Conservation (phyloP, 2,113 vertebrate species). For the Columba livia region DNA sequence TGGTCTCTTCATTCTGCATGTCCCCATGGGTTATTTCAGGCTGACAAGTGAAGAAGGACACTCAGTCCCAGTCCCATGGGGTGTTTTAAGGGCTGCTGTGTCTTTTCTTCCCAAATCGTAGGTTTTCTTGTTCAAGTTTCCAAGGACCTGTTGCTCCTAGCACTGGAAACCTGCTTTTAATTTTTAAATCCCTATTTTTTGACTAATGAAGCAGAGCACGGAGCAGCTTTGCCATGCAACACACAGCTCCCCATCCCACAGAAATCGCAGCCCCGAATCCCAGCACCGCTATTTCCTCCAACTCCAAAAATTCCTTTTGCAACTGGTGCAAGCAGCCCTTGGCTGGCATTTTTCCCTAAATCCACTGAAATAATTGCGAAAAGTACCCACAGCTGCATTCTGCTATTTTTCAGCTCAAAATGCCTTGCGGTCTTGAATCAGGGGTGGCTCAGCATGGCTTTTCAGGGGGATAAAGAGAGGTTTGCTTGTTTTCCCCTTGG, state of each 20-base stretch:
- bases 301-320: constrained; percentile 34
- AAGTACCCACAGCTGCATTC: constrained; percentile 27
- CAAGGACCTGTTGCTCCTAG: neutral
- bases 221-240: neutral
- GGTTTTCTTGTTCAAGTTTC: neutral
- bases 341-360: constrained; percentile 8
- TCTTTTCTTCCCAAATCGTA: neutral
- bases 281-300: neutral
- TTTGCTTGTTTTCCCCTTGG: neutral
- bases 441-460: neutral
- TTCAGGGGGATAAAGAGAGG: neutral
- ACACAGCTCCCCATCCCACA: neutral
- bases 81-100: neutral
- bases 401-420: constrained; percentile 16
- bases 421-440: neutral
- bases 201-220: neutral
- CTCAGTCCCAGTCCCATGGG: neutral
- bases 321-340: neutral
- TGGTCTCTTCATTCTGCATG: neutral
- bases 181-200: neutral
- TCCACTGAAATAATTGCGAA: constrained; percentile 24
- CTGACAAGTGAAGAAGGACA: neutral
- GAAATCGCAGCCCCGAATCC: neutral
- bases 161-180: neutral
- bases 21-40: neutral